Base-by-base conservation (phyloP, 2,888 invertebrate species). In the Cerastis leucographa region DNA sequence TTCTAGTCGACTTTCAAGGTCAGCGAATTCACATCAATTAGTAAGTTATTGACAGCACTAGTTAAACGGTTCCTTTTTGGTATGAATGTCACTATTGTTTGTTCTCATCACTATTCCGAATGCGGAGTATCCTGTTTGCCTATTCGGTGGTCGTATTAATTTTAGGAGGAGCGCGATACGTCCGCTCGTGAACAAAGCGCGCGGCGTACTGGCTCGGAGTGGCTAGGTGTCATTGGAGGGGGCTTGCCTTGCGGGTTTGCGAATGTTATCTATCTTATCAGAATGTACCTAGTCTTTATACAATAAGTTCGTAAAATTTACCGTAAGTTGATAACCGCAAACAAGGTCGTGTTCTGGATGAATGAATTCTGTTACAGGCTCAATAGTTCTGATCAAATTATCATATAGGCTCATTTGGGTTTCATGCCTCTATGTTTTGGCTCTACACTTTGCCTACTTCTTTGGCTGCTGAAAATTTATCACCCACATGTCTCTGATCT, bases 221-320 rank as follows among this genome's bases (percentile, higher is more conserved):
- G 61, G 69, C 71, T 80, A 68, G 74, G 62, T 75, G 70, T 74
- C 56, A 74, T 62, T 78, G 83, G 85, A 80, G 85, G 86, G 86
- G 87, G 82, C 81, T 86, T 84, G 81, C 76, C 77, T 64, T 76
- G 87, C 82, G 83, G 75, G 84, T 87, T 85, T 76, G 81, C 78
- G 74, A 84, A 85, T 85, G 85, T 89, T 91, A 90, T 92, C 92
- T 89, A 77, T 90, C 89, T 92, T 93, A 92, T 93, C 93, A 91
- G 80, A 87, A 87, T 91, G 90, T 90, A 90, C 89, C 88, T 90
- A 91, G 85, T 67, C 80, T 88, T 81, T 81, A 84, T 87, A 89
- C 87, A 90, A 89, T 90, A 91, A 88, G 89, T 88, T 88, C 87
- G 85, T 89, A 85, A 88, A 89, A 90, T 90, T 89, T 87, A 90